phyloP scores from a whole-genome alignment of 35 echinoderm and acorn worm genomes.

The Apostichopus japonicus region DNA sequence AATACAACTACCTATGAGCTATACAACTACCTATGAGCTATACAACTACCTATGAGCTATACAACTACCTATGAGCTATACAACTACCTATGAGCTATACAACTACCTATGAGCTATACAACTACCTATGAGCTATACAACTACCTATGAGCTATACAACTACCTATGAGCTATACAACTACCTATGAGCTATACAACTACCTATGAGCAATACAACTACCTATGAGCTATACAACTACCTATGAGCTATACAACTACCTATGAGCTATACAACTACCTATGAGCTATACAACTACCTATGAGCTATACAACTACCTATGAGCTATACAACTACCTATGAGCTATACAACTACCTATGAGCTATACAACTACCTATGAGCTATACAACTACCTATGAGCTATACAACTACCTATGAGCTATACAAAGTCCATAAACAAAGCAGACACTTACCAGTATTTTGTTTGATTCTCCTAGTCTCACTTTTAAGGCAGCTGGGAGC shows the following conservation, averaged over 20 bases:
- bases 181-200: background rate
- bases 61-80: background rate
- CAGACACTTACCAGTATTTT: conserved; percentile 81
- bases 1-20: no score
- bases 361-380: background rate
- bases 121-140: background rate
- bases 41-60: background rate
- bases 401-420: background rate
- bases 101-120: no score
- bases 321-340: background rate
- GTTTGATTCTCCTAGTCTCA: conserved; percentile 89
- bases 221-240: background rate
- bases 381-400: background rate
- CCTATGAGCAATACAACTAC: background rate
- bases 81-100: background rate
- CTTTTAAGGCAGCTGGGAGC: conserved; percentile 79
- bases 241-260: background rate
- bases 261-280: background rate
- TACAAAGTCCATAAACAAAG: background rate
- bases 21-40: background rate
- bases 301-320: background rate
- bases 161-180: background rate
- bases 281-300: background rate
- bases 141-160: background rate
- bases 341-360: background rate